Conservation (phyloP, 2,888 invertebrate genomes). For the Masnerella sp. region DNA sequence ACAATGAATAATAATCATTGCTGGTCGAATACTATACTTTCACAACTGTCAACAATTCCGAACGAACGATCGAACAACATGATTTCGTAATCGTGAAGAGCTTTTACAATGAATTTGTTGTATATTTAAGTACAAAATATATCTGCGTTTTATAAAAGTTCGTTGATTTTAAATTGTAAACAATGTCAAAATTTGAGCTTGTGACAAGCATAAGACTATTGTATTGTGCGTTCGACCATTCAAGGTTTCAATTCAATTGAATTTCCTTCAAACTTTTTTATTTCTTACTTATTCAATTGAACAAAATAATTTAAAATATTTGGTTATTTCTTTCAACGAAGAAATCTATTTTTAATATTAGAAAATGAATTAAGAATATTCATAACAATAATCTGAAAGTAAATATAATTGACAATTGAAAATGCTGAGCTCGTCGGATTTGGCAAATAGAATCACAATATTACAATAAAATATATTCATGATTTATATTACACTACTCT, state of each 20-base stretch:
- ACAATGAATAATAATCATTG: slow-evolving; percentile 46
- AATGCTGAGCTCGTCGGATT: slow-evolving; percentile 26
- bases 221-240: slow-evolving; percentile 39
- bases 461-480: slow-evolving; percentile 37
- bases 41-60: slow-evolving; percentile 32
- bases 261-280: slow-evolving; percentile 12
- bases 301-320: background rate
- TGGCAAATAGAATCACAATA: slow-evolving; percentile 40
- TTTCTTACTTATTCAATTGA: background rate
- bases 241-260: slow-evolving; percentile 39
- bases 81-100: slow-evolving; percentile 42
- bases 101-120: slow-evolving; percentile 36
- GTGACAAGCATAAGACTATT: slow-evolving; percentile 22
- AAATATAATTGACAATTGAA: slow-evolving; percentile 1
- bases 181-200: slow-evolving; percentile 19
- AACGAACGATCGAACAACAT: slow-evolving; percentile 32
- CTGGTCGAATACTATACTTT: slow-evolving; percentile 38
- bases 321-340: no score
- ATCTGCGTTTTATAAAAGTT: slow-evolving; percentile 39
- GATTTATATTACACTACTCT: slow-evolving; percentile 50
- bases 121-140: slow-evolving; percentile 39
- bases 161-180: slow-evolving; percentile 24
- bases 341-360: no score
- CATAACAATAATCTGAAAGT: no score
- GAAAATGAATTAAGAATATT: no score